Evolutionary conservation across 2,113 vertebrate genomes (phyloP).

Genomic region (Corythaeola cristata): DNA sequence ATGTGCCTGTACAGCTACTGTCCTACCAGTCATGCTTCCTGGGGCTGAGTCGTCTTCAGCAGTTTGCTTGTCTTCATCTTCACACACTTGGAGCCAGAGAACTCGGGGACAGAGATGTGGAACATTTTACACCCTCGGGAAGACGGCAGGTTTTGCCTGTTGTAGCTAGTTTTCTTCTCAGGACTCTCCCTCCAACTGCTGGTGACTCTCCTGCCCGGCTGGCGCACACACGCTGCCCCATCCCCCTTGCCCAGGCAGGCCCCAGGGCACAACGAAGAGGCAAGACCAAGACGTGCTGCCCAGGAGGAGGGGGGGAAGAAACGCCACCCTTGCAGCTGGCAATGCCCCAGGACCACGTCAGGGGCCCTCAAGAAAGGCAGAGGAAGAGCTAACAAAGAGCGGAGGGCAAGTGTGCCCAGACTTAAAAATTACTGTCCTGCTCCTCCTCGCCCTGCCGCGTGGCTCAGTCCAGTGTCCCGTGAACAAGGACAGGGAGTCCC

Average conservation of each 20-base stretch:
- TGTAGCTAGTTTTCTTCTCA: no score
- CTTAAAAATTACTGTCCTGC: neutral
- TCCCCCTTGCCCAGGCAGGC: no score
- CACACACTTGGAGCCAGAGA: neutral
- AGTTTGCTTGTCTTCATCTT: neutral
- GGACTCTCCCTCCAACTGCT: no score
- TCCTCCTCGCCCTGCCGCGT: neutral
- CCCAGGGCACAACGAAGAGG: no score
- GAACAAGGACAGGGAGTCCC: neutral
- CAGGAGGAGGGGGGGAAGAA: no score
- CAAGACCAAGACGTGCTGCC: no score
- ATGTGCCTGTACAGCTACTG: neutral
- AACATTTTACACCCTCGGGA: no score
- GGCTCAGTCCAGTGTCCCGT: accelerated
- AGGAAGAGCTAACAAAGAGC: neutral
- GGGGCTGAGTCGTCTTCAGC: neutral
- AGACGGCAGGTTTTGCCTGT: no score
- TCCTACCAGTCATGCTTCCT: accelerated
- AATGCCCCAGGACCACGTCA: neutral
- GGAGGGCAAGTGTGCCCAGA: neutral
- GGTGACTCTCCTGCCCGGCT: no score
- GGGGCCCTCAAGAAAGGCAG: neutral
- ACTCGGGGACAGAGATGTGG: no score
- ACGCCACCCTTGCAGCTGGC: neutral
- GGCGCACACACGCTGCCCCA: no score